Evolutionary conservation across 2,888 invertebrate genomes (phyloP).

Genomic region (Anarsia innoxiella): DNA sequence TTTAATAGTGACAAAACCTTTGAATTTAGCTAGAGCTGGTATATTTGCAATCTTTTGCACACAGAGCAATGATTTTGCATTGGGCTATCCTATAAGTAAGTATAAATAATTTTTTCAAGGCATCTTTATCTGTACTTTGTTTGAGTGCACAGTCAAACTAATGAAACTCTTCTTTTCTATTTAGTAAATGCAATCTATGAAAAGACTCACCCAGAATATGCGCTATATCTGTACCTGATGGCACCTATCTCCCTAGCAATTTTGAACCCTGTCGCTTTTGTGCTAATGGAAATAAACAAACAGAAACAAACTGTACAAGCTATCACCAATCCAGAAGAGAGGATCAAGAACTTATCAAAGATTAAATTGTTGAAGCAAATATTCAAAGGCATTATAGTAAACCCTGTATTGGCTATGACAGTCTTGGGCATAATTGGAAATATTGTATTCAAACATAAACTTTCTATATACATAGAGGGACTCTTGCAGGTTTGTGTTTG

Average conservation of each 20-base stretch:
- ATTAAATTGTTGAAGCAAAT: constrained; percentile 62
- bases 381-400: constrained; percentile 83
- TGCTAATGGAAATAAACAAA: constrained; percentile 89
- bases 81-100: constrained; percentile 95
- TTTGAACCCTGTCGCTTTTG: constrained; percentile 93
- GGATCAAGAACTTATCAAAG: constrained; percentile 38
- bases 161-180: no score
- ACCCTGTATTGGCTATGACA: constrained; percentile 95
- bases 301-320: constrained; percentile 49
- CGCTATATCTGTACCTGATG: constrained; percentile 92
- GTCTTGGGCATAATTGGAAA: constrained; percentile 92
- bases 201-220: constrained; percentile 90
- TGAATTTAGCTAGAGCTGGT: constrained; percentile 89
- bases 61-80: constrained; percentile 97
- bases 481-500: constrained; percentile 77
- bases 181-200: constrained; percentile 90
- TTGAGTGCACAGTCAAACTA: no score
- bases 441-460: constrained; percentile 83
- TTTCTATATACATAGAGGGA: constrained; percentile 84
- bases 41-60: constrained; percentile 96
- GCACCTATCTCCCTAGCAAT: constrained; percentile 95
- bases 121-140: no score
- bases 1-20: constrained; percentile 84
- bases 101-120: no score
- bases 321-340: constrained; percentile 24